Base-by-base conservation (phyloP, 2,113 vertebrate species). In the Tonatia bakeri region DNA sequence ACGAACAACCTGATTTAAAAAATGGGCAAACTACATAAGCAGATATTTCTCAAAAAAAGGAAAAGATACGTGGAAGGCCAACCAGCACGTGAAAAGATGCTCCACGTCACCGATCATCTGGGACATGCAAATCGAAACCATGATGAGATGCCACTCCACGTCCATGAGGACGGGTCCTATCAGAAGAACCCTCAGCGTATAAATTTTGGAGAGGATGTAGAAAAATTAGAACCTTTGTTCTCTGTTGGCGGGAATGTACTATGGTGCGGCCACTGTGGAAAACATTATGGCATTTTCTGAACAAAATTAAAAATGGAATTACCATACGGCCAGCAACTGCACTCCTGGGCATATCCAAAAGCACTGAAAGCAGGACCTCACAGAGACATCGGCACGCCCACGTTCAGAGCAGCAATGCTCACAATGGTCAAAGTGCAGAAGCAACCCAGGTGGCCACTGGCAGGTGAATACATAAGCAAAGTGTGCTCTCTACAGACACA, bases 401-500 rank as follows among this genome's bases (percentile, higher is more conserved):
- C 50, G n/a, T 70, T 65, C 61, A n/a, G 0, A 50, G 87, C 15
- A 8, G 72, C 26, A 20, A 69, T 54, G n/a, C 26, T 84, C n/a
- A 40, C 19, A 67, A 52, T 6, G 47, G 56, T 38, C 38, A 40
- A 40, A 36, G 19, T 14, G 24, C 3, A 33, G 31, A 61, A 9
- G 17, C 59, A 40, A 13, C 47, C 2, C 40, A 10, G 12, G 59
- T 5, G 19, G 40, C 26, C 10, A 26, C 0, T 20, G 50, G 87
- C 50, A 85, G 80, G 26, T 56, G 67, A 56, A 38, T 14, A 81
- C 36, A 10, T 64, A 54, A 31, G 14, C 16, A 65, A 26, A 54
- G n/a, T 6, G 81, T 22, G n/a, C 6, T 38, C 1, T 24, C 19
- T 6, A 47, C 73, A n/a, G 1, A 10, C 64, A 1, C 0, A 36